These are phyloP conservation scores for Drosophila nigrodunni DNA, from an alignment of 1,140 invertebrate genomes.

Conservation along the genomic window DNA sequence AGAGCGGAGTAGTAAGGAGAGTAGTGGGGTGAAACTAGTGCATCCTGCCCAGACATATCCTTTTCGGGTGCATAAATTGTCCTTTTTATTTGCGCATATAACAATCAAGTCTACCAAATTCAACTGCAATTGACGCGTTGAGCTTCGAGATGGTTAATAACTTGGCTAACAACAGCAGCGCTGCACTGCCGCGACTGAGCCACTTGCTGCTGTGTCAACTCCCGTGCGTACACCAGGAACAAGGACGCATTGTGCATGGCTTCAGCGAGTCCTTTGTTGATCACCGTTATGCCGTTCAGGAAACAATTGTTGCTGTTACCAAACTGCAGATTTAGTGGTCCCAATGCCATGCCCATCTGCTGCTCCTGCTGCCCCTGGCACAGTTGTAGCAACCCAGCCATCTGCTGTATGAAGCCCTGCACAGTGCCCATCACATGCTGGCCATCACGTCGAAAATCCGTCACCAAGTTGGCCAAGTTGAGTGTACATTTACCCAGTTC, in stretches of 20 bases:
- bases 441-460: conserved; percentile 36
- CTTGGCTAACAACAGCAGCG: conserved; percentile 42
- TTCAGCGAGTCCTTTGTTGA: conserved; percentile 58
- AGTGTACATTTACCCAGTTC: conserved; percentile 48
- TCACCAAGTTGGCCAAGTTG: conserved; percentile 21
- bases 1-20: conserved; percentile 14
- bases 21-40: not conserved
- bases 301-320: conserved; percentile 54
- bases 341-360: conserved; percentile 16
- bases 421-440: conserved; percentile 40
- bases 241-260: conserved; percentile 63
- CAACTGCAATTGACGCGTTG: conserved; percentile 59
- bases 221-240: conserved; percentile 55
- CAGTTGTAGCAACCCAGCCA: conserved; percentile 45
- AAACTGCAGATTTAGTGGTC: conserved; percentile 26
- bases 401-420: conserved; percentile 57
- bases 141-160: conserved; percentile 48
- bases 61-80: conserved; percentile 75
- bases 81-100: conserved; percentile 45
- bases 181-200: conserved; percentile 46
- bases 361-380: conserved; percentile 37
- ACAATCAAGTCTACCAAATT: conserved; percentile 22
- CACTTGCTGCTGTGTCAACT: conserved; percentile 48
- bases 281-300: conserved; percentile 50
- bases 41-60: conserved; percentile 48